phyloP scores from a whole-genome alignment of 2,888 invertebrate genomes.

The Cataglyphis livida region DNA sequence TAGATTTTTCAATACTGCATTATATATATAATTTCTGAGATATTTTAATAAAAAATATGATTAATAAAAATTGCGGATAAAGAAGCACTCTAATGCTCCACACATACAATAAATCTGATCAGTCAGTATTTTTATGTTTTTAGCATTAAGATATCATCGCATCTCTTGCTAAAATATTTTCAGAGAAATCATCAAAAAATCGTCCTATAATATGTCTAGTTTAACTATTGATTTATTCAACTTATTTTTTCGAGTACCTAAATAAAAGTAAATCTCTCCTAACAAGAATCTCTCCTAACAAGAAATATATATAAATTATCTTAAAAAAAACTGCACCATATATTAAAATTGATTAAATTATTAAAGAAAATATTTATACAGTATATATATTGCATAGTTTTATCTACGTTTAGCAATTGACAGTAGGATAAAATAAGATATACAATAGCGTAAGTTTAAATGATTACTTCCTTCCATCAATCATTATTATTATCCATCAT shows the following conservation, averaged over 20 bases:
- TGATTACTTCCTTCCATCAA: not conserved
- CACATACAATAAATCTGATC: not conserved
- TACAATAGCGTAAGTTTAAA: not conserved
- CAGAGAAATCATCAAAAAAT: not conserved
- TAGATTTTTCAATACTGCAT: not conserved
- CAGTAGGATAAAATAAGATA: not conserved
- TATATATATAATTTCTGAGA: not conserved
- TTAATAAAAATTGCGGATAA: not conserved
- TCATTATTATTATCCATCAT: conserved; percentile 5
- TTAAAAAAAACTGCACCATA: not conserved
- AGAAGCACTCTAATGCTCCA: not conserved
- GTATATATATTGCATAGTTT: not conserved
- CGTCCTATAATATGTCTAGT: not conserved
- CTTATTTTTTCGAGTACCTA: not conserved
- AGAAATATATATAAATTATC: not conserved
- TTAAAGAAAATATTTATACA: not conserved
- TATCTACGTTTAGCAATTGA: not conserved
- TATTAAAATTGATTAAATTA: not conserved
- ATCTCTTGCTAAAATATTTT: not conserved
- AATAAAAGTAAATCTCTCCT: not conserved
- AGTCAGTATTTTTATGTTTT: not conserved
- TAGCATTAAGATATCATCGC: not conserved
- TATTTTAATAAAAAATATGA: not conserved
- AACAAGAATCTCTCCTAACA: not conserved
- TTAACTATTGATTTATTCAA: not conserved